Evolutionary conservation across 2,113 vertebrate genomes (phyloP).

Genomic region (Upupa epops): DNA sequence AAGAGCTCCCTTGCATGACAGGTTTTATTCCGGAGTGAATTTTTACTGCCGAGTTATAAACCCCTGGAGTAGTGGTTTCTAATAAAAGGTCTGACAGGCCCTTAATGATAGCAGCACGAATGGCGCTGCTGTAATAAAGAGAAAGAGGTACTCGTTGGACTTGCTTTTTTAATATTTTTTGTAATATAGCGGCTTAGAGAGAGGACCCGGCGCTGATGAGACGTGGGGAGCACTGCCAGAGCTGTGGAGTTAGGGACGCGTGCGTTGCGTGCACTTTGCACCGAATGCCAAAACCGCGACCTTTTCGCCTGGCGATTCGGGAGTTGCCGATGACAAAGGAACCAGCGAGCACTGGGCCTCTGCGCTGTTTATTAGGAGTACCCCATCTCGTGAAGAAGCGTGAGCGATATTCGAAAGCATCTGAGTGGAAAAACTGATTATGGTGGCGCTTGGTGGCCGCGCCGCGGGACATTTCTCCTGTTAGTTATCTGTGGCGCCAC

Average conservation of each 20-base stretch:
- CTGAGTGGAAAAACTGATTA: constrained; percentile 61
- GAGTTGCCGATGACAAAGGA: constrained; percentile 16
- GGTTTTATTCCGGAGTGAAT: constrained; percentile 45
- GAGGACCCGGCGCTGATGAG: constrained; percentile 5
- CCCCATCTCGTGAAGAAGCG: background rate
- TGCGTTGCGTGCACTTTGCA: constrained; percentile 1
- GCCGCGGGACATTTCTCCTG: constrained; percentile 11
- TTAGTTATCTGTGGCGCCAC: constrained; percentile 41
- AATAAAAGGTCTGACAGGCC: constrained; percentile 48
- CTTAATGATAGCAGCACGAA: constrained; percentile 35
- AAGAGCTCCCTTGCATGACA: constrained; percentile 52
- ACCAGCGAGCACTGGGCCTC: background rate
- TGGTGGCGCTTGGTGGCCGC: constrained; percentile 42
- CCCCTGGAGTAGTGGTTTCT: constrained; percentile 28
- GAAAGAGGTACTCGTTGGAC: constrained; percentile 16
- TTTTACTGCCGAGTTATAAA: constrained; percentile 65
- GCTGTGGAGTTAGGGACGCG: constrained; percentile 50
- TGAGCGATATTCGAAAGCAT: constrained; percentile 40
- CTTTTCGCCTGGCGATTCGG: constrained; percentile 31
- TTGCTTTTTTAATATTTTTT: background rate
- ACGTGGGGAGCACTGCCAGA: constrained; percentile 21
- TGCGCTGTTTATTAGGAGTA: constrained; percentile 33
- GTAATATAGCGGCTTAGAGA: constrained; percentile 13
- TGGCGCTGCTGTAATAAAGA: constrained; percentile 23
- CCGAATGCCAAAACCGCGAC: constrained; percentile 10